Conservation (phyloP, 2,888 invertebrate genomes). For the Leucoma salicis region DNA sequence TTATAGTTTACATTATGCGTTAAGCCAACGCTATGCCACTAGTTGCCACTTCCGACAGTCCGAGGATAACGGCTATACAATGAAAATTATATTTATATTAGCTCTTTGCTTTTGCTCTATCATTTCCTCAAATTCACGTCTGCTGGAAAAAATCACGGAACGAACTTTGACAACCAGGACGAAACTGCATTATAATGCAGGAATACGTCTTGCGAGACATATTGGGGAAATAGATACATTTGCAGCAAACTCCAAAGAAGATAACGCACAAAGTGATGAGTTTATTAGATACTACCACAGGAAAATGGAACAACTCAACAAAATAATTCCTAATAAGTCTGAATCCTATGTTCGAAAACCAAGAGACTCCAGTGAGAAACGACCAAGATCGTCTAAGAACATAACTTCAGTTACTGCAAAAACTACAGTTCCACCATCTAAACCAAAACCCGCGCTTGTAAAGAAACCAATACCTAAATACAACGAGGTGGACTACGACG, state of each 20-base stretch:
- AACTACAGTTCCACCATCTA: conserved; percentile 4
- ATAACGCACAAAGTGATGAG: conserved; percentile 32
- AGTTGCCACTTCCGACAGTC: conserved; percentile 41
- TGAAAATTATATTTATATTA: conserved; percentile 41
- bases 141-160: conserved; percentile 43
- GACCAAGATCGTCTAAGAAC: conserved; percentile 15
- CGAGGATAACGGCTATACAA: conserved; percentile 38
- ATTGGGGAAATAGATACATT: conserved; percentile 32
- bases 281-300: conserved; percentile 26
- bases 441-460: conserved; percentile 38
- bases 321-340: conserved; percentile 6
- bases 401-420: conserved; percentile 1
- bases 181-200: conserved; percentile 31
- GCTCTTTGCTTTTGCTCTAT: conserved; percentile 29
- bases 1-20: conserved; percentile 53
- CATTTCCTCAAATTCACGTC: conserved; percentile 35
- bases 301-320: conserved; percentile 26
- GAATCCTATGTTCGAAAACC: conserved; percentile 13
- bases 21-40: conserved; percentile 42
- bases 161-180: conserved; percentile 35
- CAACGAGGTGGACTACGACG: conserved; percentile 54
- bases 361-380: conserved; percentile 31
- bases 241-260: conserved; percentile 38
- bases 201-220: conserved; percentile 37
- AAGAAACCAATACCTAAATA: conserved; percentile 68